Percentiles rank a stretch among this genome's conserved stretches.
These are phyloP conservation scores for Prochilodus magdalenae DNA, from an alignment of 2,113 vertebrate species.

Conservation along the genomic window DNA sequence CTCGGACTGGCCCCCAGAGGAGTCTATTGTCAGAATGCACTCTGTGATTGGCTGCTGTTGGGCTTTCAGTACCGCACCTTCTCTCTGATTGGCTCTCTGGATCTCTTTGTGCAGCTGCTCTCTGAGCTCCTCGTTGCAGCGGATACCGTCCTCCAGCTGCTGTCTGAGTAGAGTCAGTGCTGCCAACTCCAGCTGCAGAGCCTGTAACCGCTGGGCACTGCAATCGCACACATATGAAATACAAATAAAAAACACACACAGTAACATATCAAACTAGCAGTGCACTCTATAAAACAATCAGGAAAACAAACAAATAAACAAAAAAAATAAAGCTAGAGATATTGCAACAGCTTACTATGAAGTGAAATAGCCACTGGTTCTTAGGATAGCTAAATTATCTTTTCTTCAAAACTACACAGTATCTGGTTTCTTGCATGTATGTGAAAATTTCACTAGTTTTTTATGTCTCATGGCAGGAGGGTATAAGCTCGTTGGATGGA, in stretches of 20 bases:
- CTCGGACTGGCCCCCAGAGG: conserved; percentile 38
- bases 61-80: conserved; percentile 78
- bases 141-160: conserved; percentile 86
- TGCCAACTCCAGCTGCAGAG: conserved; percentile 84
- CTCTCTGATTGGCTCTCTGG: conserved; percentile 76
- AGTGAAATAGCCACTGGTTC: too few relatives aligned
- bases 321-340: too few relatives aligned
- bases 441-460: too few relatives aligned
- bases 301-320: too few relatives aligned
- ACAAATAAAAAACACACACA: conserved; percentile 58
- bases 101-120: conserved; percentile 86
- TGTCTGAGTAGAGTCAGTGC: conserved; percentile 82
- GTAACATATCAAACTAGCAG: neutral
- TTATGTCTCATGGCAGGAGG: too few relatives aligned
- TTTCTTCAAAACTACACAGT: too few relatives aligned
- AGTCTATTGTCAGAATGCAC: conserved; percentile 37
- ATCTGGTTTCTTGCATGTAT: too few relatives aligned
- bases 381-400: too few relatives aligned
- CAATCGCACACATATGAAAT: conserved; percentile 29
- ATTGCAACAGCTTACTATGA: too few relatives aligned
- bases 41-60: conserved; percentile 37
- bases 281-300: neutral
- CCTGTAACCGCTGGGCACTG: conserved; percentile 78
- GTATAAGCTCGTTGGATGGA: neutral
- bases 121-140: conserved; percentile 81